Base-by-base conservation (phyloP, 2,888 invertebrate species). In the Chamaedrilus cognettii region DNA sequence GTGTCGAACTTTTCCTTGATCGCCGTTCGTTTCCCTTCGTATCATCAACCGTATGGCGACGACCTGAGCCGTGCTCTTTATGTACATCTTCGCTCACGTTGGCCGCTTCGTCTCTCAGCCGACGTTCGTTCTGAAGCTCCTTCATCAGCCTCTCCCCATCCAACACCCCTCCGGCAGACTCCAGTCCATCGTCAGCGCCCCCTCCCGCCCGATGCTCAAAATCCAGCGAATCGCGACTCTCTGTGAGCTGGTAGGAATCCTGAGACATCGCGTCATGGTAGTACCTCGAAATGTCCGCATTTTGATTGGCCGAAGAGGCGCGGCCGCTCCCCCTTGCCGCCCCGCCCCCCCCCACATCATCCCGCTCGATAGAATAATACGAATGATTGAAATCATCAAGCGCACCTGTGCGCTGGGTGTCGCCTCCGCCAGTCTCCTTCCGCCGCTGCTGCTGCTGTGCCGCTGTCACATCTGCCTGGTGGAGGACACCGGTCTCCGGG, bases 221-320 rank as follows among this genome's bases (percentile, higher is more conserved):
- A 34, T 58, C 58, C 15, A 58, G 34, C 58, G 58, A 58, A 23
- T 58, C 58, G 5, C 58, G 58, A 65, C 65, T 71, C 57, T 69
- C 72, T 11, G 66, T 67, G 64, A 77, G 68, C 42, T 70, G 74
- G 64, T 77, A 77, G 5, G 77, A 77, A 64, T 72, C 77, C 61
- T 76, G 74, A 19, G 76, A 77, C 58, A 69, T 61, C 60, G 68
- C 71, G 63, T 74, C 74, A 7, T 64, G 56, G 32, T 61, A 60
- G 2, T 7, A n/a, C 33, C 52, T 50, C 3, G 30, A 26, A 26
- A 55, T 11, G 19, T 15, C 28, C 5, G 42, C 15, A 11, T 34
- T 34, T 4, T 11, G 15, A 34, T 59, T 51, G 23, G 15, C 23
- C 19, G 15, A n/a, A 23, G 11, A n/a, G 15, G 19, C 51, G 2